Evolutionary conservation across 2,113 vertebrate species (phyloP).

Genomic region (Melanerpes formicivorus): DNA sequence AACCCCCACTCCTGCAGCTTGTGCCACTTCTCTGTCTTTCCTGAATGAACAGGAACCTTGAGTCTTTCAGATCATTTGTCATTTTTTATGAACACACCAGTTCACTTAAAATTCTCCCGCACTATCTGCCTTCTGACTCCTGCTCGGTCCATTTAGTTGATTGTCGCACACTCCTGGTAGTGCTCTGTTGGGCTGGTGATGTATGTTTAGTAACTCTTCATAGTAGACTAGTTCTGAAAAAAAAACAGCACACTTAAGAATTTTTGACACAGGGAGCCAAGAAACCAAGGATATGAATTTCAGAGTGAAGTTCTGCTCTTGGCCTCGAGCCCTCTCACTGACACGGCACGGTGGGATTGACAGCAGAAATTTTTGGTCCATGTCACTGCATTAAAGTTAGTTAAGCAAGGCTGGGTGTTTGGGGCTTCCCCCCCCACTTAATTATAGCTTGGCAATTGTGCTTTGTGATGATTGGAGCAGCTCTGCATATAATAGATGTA

Average conservation of each 20-base stretch:
- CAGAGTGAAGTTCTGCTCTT: neutral
- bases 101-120: constrained; percentile 26
- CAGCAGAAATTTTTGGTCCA: neutral
- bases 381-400: constrained; percentile 8
- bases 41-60: constrained; percentile 10
- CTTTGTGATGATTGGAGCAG: constrained; percentile 23
- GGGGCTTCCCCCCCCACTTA: neutral
- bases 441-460: constrained; percentile 11
- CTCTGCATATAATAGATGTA: constrained; percentile 33
- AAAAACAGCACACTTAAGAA: neutral
- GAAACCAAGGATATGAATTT: neutral
- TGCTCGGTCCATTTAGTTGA: constrained; percentile 37
- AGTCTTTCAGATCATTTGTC: constrained; percentile 9
- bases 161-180: neutral
- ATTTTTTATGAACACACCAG: constrained; percentile 41
- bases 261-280: neutral
- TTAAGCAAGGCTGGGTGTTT: neutral
- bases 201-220: constrained; percentile 46
- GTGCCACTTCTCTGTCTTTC: neutral
- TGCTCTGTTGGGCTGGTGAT: constrained; percentile 53
- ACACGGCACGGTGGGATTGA: neutral
- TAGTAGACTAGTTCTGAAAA: constrained; percentile 20
- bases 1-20: accelerated
- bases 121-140: neutral
- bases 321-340: neutral